Evolutionary conservation across 1,140 invertebrate genomes (phyloP), one percentile per base, ranked within the genome.

Genomic region (Periplaneta americana): DNA sequence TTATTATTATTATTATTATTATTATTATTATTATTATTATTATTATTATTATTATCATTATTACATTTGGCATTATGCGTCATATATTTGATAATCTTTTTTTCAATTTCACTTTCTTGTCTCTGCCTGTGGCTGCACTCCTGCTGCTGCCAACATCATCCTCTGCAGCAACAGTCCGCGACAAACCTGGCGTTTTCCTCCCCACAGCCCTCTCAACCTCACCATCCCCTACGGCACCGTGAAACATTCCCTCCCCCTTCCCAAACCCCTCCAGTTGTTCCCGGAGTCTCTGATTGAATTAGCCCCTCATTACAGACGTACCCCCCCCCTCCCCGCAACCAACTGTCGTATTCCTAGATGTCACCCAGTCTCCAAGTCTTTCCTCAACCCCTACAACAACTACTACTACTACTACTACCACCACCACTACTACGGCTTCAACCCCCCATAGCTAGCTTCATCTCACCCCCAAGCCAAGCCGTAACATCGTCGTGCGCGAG

Each of bases 261-360:
- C 75, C 75, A 18, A 2, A n/a, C 75, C 32, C 77, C 77, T 79
- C 35, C 33, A 35, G 28, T 37, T 75, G 74, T 77, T 78, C 34
- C 33, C 57, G 33, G 31, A 31, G 34, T 81, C 85, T 85, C 83
- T 88, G 86, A 88, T 88, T 87, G 84, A 86, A 88, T 88, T 88
- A 88, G 85, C 84, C 82, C 84, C 87, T 87, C 85, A 87, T 88
- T 88, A 87, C 84, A 74, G 78, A 79, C 78, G 75, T 74, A 83
- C 83, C 84, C 81, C 84, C 83, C 83, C 82, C 82, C 37, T 80
- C 82, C 83, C 83, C 81, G 82, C 48, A 39, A 39, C 48, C 57
- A 39, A 36, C 66, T 48, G 36, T 37, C 57, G 36, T 34, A 37
- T 34, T 75, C 32, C 32, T 34, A 34, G 32, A 75, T 75, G 75